Conservation (phyloP, 2,113 vertebrate species). For the Cheirogaleus medius region DNA sequence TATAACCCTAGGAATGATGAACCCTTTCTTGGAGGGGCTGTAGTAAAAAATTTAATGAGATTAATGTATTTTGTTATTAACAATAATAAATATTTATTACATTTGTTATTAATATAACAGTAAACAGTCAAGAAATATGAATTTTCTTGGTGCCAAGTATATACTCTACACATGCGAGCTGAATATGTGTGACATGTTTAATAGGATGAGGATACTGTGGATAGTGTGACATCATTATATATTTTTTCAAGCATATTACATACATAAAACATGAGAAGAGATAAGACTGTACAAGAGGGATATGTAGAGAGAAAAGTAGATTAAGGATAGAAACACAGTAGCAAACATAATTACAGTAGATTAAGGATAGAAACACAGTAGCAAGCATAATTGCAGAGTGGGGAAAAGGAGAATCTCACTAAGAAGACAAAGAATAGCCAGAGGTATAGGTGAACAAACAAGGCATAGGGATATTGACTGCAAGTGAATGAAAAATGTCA, state of each 20-base stretch:
- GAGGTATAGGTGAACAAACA: not conserved
- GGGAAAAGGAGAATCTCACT: not conserved
- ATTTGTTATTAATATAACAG: not conserved
- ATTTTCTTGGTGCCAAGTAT: not conserved
- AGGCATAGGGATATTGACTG: not conserved
- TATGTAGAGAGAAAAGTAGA: not conserved
- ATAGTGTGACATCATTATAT: not conserved
- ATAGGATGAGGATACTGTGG: not conserved
- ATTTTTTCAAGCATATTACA: not conserved
- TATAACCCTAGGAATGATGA: not conserved
- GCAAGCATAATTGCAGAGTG: not conserved
- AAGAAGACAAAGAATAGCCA: not conserved
- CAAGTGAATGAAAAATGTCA: not conserved
- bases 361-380: not conserved
- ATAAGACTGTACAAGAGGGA: not conserved
- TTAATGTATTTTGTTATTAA: not conserved
- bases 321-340: not conserved
- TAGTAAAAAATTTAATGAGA: not conserved
- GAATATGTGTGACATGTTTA: not conserved
- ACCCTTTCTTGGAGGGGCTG: not conserved
- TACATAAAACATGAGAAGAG: not conserved
- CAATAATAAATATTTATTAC: too few species aligned
- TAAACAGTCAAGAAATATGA: not conserved
- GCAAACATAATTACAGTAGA: not conserved
- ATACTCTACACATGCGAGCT: not conserved